Evolutionary conservation across 2,888 invertebrate species (phyloP).

Genomic region (Archips xylosteana): DNA sequence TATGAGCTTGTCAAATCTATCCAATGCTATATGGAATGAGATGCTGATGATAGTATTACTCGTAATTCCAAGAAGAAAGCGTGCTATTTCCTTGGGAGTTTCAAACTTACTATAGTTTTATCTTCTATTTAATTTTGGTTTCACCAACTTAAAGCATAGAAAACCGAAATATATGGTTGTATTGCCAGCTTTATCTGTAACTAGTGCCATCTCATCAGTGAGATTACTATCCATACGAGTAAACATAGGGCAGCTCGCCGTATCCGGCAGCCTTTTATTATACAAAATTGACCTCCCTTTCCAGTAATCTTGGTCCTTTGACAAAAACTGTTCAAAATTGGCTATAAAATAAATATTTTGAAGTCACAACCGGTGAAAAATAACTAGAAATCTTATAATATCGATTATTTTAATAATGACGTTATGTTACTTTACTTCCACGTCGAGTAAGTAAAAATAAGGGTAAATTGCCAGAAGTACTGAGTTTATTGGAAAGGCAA

Average conservation of each 20-base stretch:
- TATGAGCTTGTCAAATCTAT: no score
- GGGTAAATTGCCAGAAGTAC: slow-evolving; percentile 12
- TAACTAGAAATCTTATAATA: slow-evolving; percentile 20
- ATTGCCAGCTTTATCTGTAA: slow-evolving; percentile 1
- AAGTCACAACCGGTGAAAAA: slow-evolving; percentile 26
- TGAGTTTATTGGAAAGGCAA: slow-evolving; percentile 11
- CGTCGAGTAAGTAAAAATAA: background rate
- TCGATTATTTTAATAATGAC: background rate
- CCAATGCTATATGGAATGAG: no score
- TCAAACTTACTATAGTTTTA: no score
- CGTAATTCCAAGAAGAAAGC: no score
- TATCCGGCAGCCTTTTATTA: background rate
- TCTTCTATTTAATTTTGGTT: no score
- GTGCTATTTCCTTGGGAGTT: no score
- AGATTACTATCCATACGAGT: slow-evolving; percentile 12
- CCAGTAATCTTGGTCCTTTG: slow-evolving; percentile 10
- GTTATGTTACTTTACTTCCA: background rate
- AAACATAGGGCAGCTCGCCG: background rate
- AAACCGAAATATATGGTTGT: no score
- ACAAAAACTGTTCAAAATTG: slow-evolving; percentile 18
- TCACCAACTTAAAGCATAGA: no score
- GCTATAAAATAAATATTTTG: slow-evolving; percentile 18
- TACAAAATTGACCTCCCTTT: slow-evolving; percentile 20
- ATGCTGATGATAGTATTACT: no score
- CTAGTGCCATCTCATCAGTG: background rate